A percentile compares a stretch with the other conserved stretches of the same genome.
phyloP scores from a whole-genome alignment of 2,113 vertebrate genomes.

The Oplegnathus fasciatus region DNA sequence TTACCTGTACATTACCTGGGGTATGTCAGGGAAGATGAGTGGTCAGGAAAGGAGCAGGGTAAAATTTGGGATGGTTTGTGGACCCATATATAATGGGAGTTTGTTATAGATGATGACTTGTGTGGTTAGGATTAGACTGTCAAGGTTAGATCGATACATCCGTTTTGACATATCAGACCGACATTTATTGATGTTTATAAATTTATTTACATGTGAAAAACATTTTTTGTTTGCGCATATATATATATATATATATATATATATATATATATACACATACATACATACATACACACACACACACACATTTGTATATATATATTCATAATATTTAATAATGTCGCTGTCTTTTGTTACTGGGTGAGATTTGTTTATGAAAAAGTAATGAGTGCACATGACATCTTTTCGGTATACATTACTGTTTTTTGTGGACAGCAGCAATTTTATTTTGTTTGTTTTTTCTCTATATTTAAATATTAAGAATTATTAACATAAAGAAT shows the following conservation, averaged over 20 bases:
- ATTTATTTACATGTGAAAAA: not conserved
- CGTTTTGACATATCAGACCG: not conserved
- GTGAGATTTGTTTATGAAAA: not conserved
- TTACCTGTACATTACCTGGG: conserved; percentile 6
- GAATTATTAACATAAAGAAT: not conserved
- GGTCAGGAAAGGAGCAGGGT: not conserved
- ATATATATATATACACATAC: not conserved
- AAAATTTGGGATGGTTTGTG: conserved; percentile 24
- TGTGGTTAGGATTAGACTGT: not conserved
- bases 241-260: too few relatives aligned
- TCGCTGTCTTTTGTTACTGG: not conserved
- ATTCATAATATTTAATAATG: not conserved
- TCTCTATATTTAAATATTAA: not conserved
- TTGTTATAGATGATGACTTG: not conserved
- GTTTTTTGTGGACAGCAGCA: not conserved
- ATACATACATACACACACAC: too few relatives aligned
- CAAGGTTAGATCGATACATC: not conserved
- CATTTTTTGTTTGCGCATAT: not conserved
- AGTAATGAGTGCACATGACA: not conserved
- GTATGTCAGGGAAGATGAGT: conserved; percentile 1
- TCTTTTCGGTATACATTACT: not conserved
- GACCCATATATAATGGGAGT: not conserved
- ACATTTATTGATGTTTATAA: not conserved
- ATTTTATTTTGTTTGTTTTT: not conserved
- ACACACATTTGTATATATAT: not conserved